Evolutionary conservation across 1,140 invertebrate species (phyloP).

Genomic region (Nephotettix cincticeps): DNA sequence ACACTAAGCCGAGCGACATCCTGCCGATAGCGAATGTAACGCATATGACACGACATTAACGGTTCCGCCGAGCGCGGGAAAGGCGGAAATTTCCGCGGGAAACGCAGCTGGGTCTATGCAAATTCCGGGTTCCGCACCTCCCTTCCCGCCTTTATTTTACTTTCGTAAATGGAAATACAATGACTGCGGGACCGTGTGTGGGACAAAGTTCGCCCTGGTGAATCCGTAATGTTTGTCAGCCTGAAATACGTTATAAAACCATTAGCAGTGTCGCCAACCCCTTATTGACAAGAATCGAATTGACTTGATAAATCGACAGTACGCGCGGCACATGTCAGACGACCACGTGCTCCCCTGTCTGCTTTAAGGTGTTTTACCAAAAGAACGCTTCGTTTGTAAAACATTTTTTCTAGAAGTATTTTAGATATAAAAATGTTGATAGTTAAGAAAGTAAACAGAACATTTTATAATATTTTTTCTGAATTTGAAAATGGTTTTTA

Average conservation of each 20-base stretch:
- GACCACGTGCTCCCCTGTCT: too few species aligned
- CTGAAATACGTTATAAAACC: constrained; percentile 22
- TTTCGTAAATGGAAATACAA: constrained; percentile 23
- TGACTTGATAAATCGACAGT: constrained; percentile 15
- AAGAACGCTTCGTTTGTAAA: too few species aligned
- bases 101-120: constrained; percentile 14
- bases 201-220: constrained; percentile 14
- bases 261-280: constrained; percentile 22
- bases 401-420: too few species aligned
- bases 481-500: too few species aligned
- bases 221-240: constrained; percentile 19
- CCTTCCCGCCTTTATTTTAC: constrained; percentile 6
- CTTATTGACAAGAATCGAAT: constrained; percentile 12
- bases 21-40: neutral
- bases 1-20: neutral
- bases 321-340: neutral
- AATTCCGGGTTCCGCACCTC: neutral
- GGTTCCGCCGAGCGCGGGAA: constrained; percentile 14
- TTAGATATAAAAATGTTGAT: too few species aligned
- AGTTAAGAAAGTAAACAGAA: too few species aligned
- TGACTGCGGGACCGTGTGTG: constrained; percentile 10
- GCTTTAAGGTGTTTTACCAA: too few species aligned
- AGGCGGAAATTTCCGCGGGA: constrained; percentile 17
- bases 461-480: too few species aligned
- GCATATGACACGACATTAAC: constrained; percentile 10